A percentile compares a stretch with the other conserved stretches of the same genome.
phyloP scores from a whole-genome alignment of 2,888 invertebrate species.

The Allygus modestus region DNA sequence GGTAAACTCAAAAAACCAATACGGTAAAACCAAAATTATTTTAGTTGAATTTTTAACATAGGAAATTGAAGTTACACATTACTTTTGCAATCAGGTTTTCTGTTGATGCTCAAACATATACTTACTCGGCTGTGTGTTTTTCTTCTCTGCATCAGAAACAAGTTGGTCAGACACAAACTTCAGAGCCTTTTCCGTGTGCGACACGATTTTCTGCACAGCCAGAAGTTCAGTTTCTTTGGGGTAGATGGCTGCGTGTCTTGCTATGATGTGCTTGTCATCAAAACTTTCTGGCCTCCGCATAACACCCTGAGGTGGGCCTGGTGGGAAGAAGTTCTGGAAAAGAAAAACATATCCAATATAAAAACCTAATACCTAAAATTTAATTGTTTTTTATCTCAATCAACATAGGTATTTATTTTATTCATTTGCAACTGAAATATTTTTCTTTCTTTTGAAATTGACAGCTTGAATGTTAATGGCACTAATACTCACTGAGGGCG shows the following conservation, averaged over 20 bases:
- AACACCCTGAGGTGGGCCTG: conserved; percentile 76
- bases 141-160: conserved; percentile 71
- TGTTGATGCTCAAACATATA: neutral
- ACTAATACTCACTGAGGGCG: conserved; percentile 71
- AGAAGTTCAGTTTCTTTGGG: conserved; percentile 93
- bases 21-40: no score
- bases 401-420: no score
- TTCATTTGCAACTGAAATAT: no score
- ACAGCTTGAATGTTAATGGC: no score
- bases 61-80: no score
- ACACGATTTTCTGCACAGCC: conserved; percentile 94
- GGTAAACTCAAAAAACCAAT: no score
- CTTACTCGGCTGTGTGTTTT: conserved; percentile 67
- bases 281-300: conserved; percentile 88
- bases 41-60: no score
- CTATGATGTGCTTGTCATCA: conserved; percentile 97
- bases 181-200: conserved; percentile 94
- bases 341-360: neutral
- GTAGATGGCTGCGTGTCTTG: conserved; percentile 95
- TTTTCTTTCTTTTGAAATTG: no score
- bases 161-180: conserved; percentile 96
- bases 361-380: neutral
- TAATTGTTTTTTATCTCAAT: neutral
- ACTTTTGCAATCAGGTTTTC: no score
- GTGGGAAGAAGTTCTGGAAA: conserved; percentile 61